Percentiles rank a stretch among this genome's conserved stretches.
phyloP scores from a whole-genome alignment of 2,113 vertebrate genomes.

The Actenoides hombroni region DNA sequence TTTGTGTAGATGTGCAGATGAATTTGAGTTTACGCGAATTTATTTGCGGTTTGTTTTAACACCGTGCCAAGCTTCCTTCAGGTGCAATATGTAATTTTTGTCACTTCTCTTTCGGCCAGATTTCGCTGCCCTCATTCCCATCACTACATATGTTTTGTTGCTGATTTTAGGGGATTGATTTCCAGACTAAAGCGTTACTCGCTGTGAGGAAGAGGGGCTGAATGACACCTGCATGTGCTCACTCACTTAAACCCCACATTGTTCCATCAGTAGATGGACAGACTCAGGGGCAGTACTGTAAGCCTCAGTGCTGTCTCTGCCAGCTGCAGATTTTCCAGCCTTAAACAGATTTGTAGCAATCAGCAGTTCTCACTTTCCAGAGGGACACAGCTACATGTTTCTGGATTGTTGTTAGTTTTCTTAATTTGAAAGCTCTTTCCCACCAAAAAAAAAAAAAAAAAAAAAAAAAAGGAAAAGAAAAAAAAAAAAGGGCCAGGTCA shows the following conservation, averaged over 20 bases:
- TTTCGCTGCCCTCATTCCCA: background rate
- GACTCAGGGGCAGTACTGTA: background rate
- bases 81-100: background rate
- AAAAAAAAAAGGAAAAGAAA: background rate
- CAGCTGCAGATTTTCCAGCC: slow-evolving; percentile 49
- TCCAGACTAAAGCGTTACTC: background rate
- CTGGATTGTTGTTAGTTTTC: background rate
- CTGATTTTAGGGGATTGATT: background rate
- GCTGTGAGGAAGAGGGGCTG: background rate
- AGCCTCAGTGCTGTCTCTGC: background rate
- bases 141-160: background rate
- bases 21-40: background rate
- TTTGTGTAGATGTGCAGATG: background rate
- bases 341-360: slow-evolving; percentile 37
- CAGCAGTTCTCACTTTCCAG: slow-evolving; percentile 50
- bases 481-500: background rate
- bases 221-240: background rate
- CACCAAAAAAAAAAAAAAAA: background rate
- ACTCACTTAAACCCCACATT: background rate
- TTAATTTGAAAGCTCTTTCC: background rate
- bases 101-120: background rate
- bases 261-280: background rate
- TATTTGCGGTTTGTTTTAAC: rapidly evolving
- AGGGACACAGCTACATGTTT: background rate
- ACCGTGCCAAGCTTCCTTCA: background rate